Base-by-base conservation (phyloP, 2,113 vertebrate genomes). In the Hassar affinis region DNA sequence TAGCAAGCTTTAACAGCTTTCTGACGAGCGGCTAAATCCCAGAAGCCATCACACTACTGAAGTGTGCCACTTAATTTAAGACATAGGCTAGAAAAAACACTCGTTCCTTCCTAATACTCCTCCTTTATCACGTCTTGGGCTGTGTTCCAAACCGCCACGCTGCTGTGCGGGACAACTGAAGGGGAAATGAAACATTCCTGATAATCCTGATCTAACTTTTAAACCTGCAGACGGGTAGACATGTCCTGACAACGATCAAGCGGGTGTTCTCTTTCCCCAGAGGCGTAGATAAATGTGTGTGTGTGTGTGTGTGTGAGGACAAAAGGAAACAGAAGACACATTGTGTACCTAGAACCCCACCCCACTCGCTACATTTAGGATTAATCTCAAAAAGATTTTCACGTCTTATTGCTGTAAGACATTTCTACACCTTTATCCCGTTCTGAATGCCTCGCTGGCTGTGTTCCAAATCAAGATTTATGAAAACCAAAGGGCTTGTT, bases 191-290 rank as follows among this genome's bases (percentile, higher is more conserved):
- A 35, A 22, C 49, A 76, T 76, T 76, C 49, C 18, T 35, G n/a
- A 35, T 20, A 22, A 33, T 17, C 15, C 38, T 42, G 38, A 25
- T 49, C 71, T 47, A 47, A 45, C 42, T 51, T 33, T 20, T 54
- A 17, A 49, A 12, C 2, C 12, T 49, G 47, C 22, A 54, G 9
- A 76, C 2, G 18, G 3, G 3, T 35, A 20, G 27, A 6, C 74
- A n/a, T 35, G 49, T 11, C 18, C 74, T 54, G 74, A 54, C 74
- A 76, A 76, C 49, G 18, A 35, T 76, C 74, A 76, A 76, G 14
- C 30, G 30, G 27, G 74, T 20, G 27, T 49, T 33, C 6, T n/a
- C 22, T 72, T 47, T 72, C 49, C 25, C 49, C 49, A 35, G 7
- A 76, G 74, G 74, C 27, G 3, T 2, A 76, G 74, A 76, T 76